Evolutionary conservation across 1,140 invertebrate genomes (phyloP).

Genomic region (Lepidurus couesii): DNA sequence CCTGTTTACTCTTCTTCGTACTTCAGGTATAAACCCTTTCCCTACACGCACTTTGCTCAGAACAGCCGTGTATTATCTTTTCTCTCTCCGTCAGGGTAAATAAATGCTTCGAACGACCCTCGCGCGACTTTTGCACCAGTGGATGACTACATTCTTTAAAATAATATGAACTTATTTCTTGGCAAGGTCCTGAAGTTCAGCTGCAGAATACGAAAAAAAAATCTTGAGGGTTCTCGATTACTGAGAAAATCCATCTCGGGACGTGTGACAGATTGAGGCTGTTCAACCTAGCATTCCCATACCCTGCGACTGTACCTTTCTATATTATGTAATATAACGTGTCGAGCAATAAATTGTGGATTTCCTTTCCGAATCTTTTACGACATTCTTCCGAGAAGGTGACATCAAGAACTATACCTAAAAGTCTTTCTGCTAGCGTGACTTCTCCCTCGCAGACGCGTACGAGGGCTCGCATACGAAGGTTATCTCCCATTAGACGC

Average conservation of each 20-base stretch:
- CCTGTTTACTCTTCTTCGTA: neutral
- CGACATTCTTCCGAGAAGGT: neutral
- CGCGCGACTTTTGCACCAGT: neutral
- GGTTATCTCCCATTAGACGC: neutral
- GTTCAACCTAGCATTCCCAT: neutral
- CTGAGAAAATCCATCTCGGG: neutral
- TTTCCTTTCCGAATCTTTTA: neutral
- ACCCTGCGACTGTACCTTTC: neutral
- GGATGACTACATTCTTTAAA: neutral
- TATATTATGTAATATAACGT: neutral
- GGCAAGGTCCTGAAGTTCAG: no score
- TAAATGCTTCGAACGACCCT: neutral
- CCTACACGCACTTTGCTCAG: neutral
- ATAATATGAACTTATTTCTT: no score
- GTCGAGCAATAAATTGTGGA: neutral
- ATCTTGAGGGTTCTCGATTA: neutral
- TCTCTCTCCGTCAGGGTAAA: constrained; percentile 24
- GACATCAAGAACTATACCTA: neutral
- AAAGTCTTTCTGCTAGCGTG: neutral
- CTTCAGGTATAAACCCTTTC: neutral
- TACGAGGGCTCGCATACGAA: no score
- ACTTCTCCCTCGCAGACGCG: no score
- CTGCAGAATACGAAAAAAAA: neutral
- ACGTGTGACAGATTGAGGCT: neutral
- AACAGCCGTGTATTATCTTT: neutral